These are phyloP conservation scores for Ceyx cyanopectus DNA, from an alignment of 2,113 vertebrate genomes.

Conservation along the genomic window DNA sequence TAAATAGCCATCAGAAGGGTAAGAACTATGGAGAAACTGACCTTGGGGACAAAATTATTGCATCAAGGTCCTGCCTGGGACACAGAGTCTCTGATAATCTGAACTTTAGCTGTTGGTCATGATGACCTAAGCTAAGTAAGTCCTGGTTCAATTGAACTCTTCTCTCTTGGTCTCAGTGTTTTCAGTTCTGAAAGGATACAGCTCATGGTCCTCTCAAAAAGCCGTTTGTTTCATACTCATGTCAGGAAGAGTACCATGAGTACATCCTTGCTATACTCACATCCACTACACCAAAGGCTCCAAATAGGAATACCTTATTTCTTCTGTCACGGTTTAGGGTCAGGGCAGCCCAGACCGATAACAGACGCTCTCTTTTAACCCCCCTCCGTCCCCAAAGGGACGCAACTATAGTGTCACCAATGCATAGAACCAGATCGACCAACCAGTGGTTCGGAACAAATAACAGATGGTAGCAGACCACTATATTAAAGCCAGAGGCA, in stretches of 20 bases:
- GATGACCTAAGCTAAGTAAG: not conserved
- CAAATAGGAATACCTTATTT: not conserved
- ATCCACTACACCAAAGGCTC: not conserved
- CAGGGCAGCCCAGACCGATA: no score
- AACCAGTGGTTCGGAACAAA: not conserved
- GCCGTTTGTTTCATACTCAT: not conserved
- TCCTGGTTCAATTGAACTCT: not conserved
- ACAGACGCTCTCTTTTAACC: no score
- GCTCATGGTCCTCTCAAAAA: not conserved
- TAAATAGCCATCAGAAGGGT: not conserved
- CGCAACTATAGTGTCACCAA: not conserved
- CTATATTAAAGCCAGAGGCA: constrained; percentile 19
- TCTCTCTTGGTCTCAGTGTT: not conserved
- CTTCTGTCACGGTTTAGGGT: not conserved
- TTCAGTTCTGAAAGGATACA: not conserved
- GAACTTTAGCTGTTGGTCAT: not conserved
- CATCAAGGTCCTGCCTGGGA: not conserved
- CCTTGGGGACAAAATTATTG: not conserved
- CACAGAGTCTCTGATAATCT: not conserved
- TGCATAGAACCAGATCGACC: not conserved
- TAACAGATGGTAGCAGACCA: constrained; percentile 26
- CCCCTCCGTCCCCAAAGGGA: no score
- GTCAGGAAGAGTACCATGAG: not conserved
- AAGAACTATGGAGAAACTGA: not conserved
- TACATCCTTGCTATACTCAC: not conserved